Evolutionary conservation across 2,797 vertebrate genomes (phyloP).

Genomic region (Dallia pectoralis): DNA sequence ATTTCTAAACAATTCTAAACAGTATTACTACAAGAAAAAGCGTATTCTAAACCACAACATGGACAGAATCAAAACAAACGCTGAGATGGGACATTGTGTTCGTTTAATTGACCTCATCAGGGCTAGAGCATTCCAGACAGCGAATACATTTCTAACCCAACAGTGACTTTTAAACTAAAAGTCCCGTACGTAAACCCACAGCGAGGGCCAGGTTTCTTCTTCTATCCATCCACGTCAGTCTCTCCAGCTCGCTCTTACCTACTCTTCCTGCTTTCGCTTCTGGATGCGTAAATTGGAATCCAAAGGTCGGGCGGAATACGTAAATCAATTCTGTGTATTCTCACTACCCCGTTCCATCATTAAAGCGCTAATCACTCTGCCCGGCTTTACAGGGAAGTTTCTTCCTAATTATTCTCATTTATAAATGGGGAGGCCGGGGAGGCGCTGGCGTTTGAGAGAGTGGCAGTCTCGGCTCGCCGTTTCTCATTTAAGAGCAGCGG

Average conservation of each 20-base stretch:
- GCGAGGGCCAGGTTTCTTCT: constrained; percentile 50
- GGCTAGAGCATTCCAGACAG: background rate
- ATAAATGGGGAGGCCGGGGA: constrained; percentile 72
- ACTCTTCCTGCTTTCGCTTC: constrained; percentile 62
- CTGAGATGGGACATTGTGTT: background rate
- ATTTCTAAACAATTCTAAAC: background rate
- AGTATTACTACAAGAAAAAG: background rate
- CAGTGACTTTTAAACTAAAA: constrained; percentile 33
- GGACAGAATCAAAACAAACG: too few species aligned
- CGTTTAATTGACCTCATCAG: background rate
- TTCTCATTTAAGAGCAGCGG: constrained; percentile 64
- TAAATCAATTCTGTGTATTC: constrained; percentile 75
- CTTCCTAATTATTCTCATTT: constrained; percentile 80
- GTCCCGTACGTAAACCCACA: constrained; percentile 25
- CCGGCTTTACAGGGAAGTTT: constrained; percentile 71
- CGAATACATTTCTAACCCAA: background rate
- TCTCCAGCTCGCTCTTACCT: constrained; percentile 52
- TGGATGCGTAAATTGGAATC: constrained; percentile 76
- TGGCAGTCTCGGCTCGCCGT: constrained; percentile 64
- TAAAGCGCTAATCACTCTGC: constrained; percentile 79
- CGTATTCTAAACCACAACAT: too few species aligned
- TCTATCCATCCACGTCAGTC: constrained; percentile 68
- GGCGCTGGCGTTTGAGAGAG: constrained; percentile 69
- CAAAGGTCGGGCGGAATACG: constrained; percentile 77
- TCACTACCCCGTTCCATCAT: constrained; percentile 74